Percentiles rank a stretch among this genome's conserved stretches.
These are phyloP conservation scores for Setophaga petechia DNA, from an alignment of 2,113 vertebrate species.

Conservation along the genomic window DNA sequence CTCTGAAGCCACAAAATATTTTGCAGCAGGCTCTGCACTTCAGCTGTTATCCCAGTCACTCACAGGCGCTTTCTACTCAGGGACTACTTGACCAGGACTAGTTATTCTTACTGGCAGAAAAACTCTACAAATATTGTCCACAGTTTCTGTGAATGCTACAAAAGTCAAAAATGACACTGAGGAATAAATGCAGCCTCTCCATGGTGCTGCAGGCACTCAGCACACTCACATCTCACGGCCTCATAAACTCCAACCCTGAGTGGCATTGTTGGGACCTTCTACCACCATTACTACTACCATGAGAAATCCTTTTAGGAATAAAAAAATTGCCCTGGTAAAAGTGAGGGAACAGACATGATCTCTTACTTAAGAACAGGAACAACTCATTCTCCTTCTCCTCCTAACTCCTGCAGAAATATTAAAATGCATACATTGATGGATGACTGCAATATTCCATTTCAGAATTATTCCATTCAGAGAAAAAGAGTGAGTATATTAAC, in stretches of 20 bases:
- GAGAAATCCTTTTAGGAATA: background rate
- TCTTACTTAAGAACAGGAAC: background rate
- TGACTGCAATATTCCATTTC: background rate
- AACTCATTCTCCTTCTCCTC: background rate
- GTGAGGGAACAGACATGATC: too few species aligned
- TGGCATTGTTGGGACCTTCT: background rate
- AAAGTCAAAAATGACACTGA: background rate
- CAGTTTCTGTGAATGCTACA: background rate
- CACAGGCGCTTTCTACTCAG: background rate
- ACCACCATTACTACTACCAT: background rate
- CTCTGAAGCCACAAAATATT: background rate
- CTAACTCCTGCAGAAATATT: background rate
- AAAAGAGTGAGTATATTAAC: background rate
- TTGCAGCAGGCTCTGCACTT: background rate
- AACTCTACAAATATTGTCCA: background rate
- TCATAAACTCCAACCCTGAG: background rate
- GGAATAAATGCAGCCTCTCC: background rate
- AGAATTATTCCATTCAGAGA: background rate
- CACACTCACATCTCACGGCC: background rate
- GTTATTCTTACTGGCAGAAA: background rate
- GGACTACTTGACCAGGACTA: background rate
- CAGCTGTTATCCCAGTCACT: background rate
- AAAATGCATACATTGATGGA: background rate
- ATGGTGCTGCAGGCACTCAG: background rate
- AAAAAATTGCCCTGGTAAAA: background rate